A percentile compares a stretch with the other conserved stretches of the same genome.
Evolutionary conservation across 1,140 invertebrate species (phyloP).

Genomic region (Drosophila albomicans): DNA sequence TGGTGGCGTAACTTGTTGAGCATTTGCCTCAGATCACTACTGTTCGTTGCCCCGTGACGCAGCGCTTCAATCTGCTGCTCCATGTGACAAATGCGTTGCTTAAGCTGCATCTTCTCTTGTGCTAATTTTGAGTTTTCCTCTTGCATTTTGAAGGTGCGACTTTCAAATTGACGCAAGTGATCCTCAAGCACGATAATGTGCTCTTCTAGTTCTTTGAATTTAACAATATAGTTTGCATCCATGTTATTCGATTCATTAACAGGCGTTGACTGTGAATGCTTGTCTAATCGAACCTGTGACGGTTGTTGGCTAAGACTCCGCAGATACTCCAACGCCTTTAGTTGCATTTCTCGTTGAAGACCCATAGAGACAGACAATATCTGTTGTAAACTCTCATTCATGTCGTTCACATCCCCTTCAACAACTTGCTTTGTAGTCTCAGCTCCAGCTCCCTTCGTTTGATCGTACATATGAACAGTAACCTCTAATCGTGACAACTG

Average conservation of each 20-base stretch:
- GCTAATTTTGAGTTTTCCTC: slow-evolving; percentile 54
- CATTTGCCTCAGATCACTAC: slow-evolving; percentile 44
- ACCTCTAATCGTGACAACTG: slow-evolving; percentile 18
- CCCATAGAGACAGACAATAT: slow-evolving; percentile 14
- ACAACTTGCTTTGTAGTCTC: neutral
- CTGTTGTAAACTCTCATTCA: slow-evolving; percentile 16
- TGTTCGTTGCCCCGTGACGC: slow-evolving; percentile 1
- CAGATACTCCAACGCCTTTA: slow-evolving; percentile 5
- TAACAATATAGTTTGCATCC: slow-evolving; percentile 34
- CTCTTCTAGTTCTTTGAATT: slow-evolving; percentile 56
- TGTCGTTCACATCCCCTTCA: slow-evolving; percentile 15
- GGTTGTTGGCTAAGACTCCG: neutral
- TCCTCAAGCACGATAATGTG: slow-evolving; percentile 49
- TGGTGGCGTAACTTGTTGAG: slow-evolving; percentile 59
- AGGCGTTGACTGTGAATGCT: neutral
- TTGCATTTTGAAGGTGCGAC: slow-evolving; percentile 46
- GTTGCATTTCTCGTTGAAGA: slow-evolving; percentile 20
- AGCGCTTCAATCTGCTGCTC: slow-evolving; percentile 53
- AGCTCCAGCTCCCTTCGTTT: neutral
- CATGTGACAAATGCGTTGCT: slow-evolving; percentile 53
- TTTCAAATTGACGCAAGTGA: slow-evolving; percentile 52
- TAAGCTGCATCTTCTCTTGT: slow-evolving; percentile 49
- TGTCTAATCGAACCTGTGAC: too few species aligned
- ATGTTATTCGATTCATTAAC: neutral
- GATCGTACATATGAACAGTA: slow-evolving; percentile 24